Conservation (phyloP, 2,113 vertebrate species). For the pig (Sus scrofa) region T2T-Sscrofa CM000820.6:81312501-81313000, state of each 20-base stretch:
- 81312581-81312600: neutral
- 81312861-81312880: neutral
- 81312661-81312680: neutral
- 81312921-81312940: slow-evolving; percentile 1
- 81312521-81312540: slow-evolving; percentile 9
- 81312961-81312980: neutral
- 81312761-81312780: neutral
- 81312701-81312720: neutral
- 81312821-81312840: slow-evolving; percentile 6
- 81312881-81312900: neutral
- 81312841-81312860: neutral
- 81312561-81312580: neutral
- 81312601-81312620: neutral
- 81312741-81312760: neutral
- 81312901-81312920: neutral
- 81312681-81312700: neutral
- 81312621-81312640: neutral
- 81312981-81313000: neutral
- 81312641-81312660: neutral
- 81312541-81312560: slow-evolving; percentile 46
- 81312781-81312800: neutral
- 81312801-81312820: neutral
- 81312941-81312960: neutral
- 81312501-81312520: neutral
- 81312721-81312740: neutral